Evolutionary conservation across 2,113 vertebrate species (phyloP), one percentile per base, ranked within the genome.

Genomic region (Eudorcas thomsonii): DNA sequence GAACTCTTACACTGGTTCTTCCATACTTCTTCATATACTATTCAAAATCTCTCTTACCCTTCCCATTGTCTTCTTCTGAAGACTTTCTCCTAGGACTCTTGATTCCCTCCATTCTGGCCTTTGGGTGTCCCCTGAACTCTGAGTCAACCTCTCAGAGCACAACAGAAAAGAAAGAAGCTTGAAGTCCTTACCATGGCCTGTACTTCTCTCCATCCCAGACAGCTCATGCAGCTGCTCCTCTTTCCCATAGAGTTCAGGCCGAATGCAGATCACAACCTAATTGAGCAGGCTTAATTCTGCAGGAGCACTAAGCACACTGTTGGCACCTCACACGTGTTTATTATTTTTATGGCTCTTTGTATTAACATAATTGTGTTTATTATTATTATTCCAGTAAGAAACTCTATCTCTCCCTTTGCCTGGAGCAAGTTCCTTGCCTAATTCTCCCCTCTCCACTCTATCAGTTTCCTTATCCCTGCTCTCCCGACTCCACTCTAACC

Each of bases 351-450:
- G 84, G 62, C 64, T 96, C 55, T 92, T 90, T 81, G 77, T 97
- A 87, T 96, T 89, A 97, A 80, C 78, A 64, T 90, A 81, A 90
- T 92, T 83, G 45, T 78, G 88, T 97, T 97, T 94, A 57, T 92
- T 97, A 28, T 96, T 88, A 92, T 33, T 90, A 77, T 71, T 96
- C 6, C 16, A 12, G 0, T 77, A 86, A 94, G 59, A 77, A 84
- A 93, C 8, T 57, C 7, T 81, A 10, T 96, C 64, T 90, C 54
- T 26, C 55, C 33, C n/a, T 96, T 78, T 97, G 43, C 88, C 60
- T 84, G 17, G 28, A 97, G 48, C 28, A 11, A 71, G 39, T 80
- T 98, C 43, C 71, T 91, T 91, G 23, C 36, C 83, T 91, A 67
- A 74, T 57, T 97, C 67, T 59, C 7, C 30, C 59, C 26, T 78